phyloP scores from a whole-genome alignment of 2,113 vertebrate species.

The Rousettus leschenaultii region DNA sequence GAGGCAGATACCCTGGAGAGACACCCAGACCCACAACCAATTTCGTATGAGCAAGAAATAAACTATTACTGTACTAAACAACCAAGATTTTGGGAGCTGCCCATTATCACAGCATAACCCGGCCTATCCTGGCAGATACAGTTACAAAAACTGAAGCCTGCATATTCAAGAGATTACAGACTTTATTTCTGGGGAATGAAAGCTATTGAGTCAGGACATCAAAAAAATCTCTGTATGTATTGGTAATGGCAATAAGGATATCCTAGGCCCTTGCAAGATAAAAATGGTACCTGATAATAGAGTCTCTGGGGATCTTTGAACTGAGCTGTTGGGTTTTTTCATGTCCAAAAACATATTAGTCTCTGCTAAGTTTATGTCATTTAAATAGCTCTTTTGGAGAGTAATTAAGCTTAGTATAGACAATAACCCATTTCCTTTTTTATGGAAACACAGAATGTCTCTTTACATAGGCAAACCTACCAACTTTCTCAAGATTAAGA shows the following conservation, averaged over 20 bases:
- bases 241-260: background rate
- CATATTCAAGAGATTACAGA: background rate
- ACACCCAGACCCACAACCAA: background rate
- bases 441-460: background rate
- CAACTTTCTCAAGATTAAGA: background rate
- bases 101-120: background rate
- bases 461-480: background rate
- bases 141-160: background rate
- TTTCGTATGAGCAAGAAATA: constrained; percentile 23
- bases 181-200: background rate
- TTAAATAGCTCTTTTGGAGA: constrained; percentile 19
- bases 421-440: constrained; percentile 15
- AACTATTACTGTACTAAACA: background rate
- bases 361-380: background rate
- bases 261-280: background rate
- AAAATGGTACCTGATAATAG: constrained; percentile 1
- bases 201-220: background rate
- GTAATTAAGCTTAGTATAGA: background rate
- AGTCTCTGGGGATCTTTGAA: constrained; percentile 13
- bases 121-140: background rate
- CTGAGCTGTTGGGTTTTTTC: background rate
- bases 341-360: background rate
- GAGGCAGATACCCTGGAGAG: background rate
- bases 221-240: background rate
- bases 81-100: background rate